Evolutionary conservation across 2,113 vertebrate species (phyloP).

Genomic region (Steatornis caripensis): DNA sequence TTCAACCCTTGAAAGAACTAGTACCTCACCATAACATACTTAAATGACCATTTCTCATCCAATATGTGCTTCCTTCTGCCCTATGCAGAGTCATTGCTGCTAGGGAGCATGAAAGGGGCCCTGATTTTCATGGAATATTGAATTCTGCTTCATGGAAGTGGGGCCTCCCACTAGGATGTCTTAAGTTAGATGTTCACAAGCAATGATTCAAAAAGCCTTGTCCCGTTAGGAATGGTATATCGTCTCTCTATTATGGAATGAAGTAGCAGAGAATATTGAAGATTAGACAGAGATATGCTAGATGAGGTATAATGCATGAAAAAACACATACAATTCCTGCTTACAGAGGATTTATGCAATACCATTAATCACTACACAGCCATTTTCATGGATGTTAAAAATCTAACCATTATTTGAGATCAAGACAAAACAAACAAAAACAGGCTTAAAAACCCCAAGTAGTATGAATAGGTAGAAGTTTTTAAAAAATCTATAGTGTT

Average conservation of each 20-base stretch:
- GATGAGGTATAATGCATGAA: background rate
- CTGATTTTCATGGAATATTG: background rate
- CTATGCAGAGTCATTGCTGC: background rate
- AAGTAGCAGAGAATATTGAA: background rate
- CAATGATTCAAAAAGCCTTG: background rate
- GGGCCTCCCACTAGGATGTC: background rate
- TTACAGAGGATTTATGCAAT: background rate
- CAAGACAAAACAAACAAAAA: slow-evolving; percentile 11
- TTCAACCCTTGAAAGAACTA: background rate
- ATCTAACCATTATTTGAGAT: background rate
- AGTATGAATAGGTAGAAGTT: background rate
- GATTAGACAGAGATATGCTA: background rate
- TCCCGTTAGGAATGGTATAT: background rate
- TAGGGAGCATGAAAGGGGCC: background rate
- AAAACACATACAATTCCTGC: background rate
- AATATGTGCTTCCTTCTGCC: background rate
- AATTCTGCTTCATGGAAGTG: background rate
- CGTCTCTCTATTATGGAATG: background rate
- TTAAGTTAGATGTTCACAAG: background rate
- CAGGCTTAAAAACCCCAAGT: background rate
- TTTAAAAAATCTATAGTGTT: background rate
- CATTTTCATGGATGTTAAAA: background rate
- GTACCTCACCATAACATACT: background rate
- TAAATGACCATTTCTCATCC: background rate
- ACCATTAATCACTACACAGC: background rate